Evolutionary conservation across 2,888 invertebrate species (phyloP), one percentile per base, ranked within the genome.

Genomic region (Pachycephus smyrnensis): DNA sequence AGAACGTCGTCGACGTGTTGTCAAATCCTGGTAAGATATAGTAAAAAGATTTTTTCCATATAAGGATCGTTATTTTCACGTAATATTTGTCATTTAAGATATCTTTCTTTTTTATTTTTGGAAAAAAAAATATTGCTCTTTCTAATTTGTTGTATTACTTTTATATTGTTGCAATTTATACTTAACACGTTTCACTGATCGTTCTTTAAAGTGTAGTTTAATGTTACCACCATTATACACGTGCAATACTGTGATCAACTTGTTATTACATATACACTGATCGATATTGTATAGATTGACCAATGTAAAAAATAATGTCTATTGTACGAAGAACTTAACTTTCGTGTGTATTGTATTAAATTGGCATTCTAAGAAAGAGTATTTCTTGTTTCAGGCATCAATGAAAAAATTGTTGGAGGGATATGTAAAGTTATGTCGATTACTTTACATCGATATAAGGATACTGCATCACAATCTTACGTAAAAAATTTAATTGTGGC

Each of bases 361-460:
- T 3, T 40, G 40, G 15, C 15, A 40, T 40, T 55, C 1, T 55
- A 23, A 30, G 9, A 71, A 71, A 35, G 11, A 71, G 30, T 71
- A 71, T 30, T 15, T 71, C 15, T 6, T 79, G 68, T 92, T 92
- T 11, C 88, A 97, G 97, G 95, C 82, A 94, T 97, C 81, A 96
- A 95, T 86, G 96, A 97, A 85, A 94, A 94, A 85, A 95, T 96
- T 78, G 94, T 97, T 73, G 94, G 95, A 84, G 97, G 95, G 81
- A 94, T 97, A 78, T 97, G 97, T 88, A 95, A 96, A 88, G 94
- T 96, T 79, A 92, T 97, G 85, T 94, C 95, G 55, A 93, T 95
- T 78, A 96, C 97, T 1, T 92, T 98, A 83, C 95, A 95, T 80
- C 94, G 96, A 84, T 98, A 98, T 89, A 93, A 95, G 86, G 97